Percentiles rank a stretch among this genome's conserved stretches.
Conservation (phyloP, 2,888 invertebrate species). For the Tachina lurida region DNA sequence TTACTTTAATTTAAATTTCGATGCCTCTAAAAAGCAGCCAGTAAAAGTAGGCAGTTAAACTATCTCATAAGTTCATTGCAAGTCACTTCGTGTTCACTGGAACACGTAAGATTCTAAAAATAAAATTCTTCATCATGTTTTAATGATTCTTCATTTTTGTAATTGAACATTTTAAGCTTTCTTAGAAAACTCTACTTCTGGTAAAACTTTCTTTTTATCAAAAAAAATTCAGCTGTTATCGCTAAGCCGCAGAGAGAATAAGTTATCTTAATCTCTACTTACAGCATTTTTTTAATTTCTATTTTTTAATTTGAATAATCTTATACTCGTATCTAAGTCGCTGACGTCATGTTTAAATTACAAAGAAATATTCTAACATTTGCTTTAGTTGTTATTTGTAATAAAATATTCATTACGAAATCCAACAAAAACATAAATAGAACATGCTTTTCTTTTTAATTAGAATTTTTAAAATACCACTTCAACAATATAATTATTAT, state of each 20-base stretch:
- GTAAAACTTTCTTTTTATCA: not conserved
- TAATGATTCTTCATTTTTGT: too few species aligned
- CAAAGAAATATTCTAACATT: conserved; percentile 27
- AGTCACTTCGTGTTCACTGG: too few species aligned
- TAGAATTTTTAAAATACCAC: not conserved
- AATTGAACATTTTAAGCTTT: too few species aligned
- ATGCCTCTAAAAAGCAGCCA: too few species aligned
- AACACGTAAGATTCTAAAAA: too few species aligned
- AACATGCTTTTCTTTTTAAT: conserved; percentile 12
- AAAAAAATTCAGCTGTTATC: not conserved
- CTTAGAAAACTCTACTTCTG: too few species aligned
- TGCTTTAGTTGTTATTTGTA: conserved; percentile 16
- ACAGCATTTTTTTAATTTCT: not conserved
- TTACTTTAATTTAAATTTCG: too few species aligned
- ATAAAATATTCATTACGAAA: conserved; percentile 25
- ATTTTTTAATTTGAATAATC: conserved; percentile 7
- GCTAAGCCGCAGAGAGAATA: not conserved
- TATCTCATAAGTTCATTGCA: too few species aligned
- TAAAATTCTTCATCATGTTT: too few species aligned
- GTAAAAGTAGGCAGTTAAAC: too few species aligned
- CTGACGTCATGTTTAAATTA: conserved; percentile 63
- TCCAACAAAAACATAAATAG: not conserved
- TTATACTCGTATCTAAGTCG: conserved; percentile 1
- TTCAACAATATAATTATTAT: not conserved
- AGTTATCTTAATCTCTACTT: not conserved